Base-by-base conservation (phyloP, 2,888 invertebrate genomes). In the Encarsia formosa region DNA sequence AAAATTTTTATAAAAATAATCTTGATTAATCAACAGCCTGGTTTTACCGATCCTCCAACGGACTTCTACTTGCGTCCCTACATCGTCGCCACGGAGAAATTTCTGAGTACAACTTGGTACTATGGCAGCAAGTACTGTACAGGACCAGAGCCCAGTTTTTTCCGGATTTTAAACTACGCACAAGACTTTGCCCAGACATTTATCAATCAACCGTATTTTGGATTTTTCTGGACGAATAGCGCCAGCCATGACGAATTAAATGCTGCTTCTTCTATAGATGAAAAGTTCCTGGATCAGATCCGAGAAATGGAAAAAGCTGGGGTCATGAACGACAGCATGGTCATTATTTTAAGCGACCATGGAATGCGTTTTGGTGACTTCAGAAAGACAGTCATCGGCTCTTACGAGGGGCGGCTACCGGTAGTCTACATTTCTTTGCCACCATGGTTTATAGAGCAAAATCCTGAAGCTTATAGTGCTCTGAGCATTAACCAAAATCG, bases 11-110 rank as follows among this genome's bases (percentile, higher is more conserved):
- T n/a, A n/a, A n/a, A n/a, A n/a, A n/a, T n/a, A n/a, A n/a, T n/a
- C n/a, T n/a, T n/a, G n/a, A n/a, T n/a, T n/a, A n/a, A n/a, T n/a
- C n/a, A n/a, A n/a, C 44, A 64, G 64, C 75, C 78, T 34, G 88
- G 88, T 1, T 93, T 92, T 65, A 75, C 77, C 5, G 72, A 79
- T 9, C 81, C 83, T 1, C 93, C 94, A 0, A 86, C 88, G 0
- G 90, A 93, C 66, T 90, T 89, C 65, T 93, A 91, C 61, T 76
- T 88, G 59, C 78, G 88, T 45, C 86, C 91, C 0, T 84, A 87
- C 61, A 80, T 87, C 54, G 63, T 85, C 6, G 87, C 86, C 9
- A 81, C 84, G 0, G 86, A 87, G 70, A 78, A 77, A 51, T 75
- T 79, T 56, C 67, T 82, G 2, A 68, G 64, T 41, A 52, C 51